phyloP scores from a whole-genome alignment of 2,113 vertebrate genomes.

The Sarotherodon lohbergeri region DNA sequence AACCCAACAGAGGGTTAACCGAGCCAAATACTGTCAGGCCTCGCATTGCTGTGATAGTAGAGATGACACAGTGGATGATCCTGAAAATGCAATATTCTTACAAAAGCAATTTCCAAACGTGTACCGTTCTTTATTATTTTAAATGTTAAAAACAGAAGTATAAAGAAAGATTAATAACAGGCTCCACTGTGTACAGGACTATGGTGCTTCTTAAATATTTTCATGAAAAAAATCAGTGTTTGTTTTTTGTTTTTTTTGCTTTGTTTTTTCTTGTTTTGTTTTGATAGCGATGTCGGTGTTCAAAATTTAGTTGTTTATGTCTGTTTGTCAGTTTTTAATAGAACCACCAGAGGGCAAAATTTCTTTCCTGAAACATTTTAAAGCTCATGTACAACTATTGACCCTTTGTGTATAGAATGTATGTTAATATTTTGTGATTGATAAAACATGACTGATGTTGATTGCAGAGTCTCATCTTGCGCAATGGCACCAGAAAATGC shows the following conservation, averaged over 20 bases:
- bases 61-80: neutral
- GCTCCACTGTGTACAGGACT: neutral
- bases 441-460: neutral
- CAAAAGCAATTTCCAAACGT: neutral
- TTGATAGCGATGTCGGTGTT: fast-evolving
- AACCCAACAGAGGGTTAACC: neutral
- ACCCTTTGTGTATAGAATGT: neutral
- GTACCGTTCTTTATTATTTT: fast-evolving
- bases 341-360: slow-evolving; percentile 44
- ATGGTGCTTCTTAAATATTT: neutral
- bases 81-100: neutral
- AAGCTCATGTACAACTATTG: neutral
- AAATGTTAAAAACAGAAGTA: neutral
- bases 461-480: neutral
- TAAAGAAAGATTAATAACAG: neutral
- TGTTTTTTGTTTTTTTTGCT: neutral
- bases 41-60: neutral
- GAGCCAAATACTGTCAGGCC: neutral
- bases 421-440: neutral
- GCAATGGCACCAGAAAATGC: neutral
- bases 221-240: neutral
- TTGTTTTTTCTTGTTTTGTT: neutral
- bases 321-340: neutral
- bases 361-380: neutral
- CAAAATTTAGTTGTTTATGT: neutral